phyloP scores from a whole-genome alignment of 2,797 vertebrate species.

The Neomorphus geoffroyi region DNA sequence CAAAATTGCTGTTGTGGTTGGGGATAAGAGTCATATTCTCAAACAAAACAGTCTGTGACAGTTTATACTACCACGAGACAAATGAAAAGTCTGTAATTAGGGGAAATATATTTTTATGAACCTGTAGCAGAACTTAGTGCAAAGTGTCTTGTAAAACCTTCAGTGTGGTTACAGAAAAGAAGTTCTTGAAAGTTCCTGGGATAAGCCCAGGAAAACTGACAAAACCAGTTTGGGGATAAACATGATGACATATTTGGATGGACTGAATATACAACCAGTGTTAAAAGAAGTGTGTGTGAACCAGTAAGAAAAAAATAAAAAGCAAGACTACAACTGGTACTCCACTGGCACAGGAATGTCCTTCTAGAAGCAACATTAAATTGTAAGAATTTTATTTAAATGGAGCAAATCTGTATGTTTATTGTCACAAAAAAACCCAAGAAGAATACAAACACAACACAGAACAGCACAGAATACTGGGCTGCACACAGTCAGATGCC shows the following conservation, averaged over 20 bases:
- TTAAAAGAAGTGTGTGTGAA: neutral
- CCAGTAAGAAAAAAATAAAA: neutral
- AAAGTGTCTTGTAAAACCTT: neutral
- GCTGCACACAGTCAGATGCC: neutral
- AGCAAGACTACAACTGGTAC: neutral
- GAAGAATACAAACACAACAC: neutral
- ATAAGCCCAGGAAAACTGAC: neutral
- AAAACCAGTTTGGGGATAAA: neutral
- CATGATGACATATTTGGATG: neutral
- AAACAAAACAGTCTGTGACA: neutral
- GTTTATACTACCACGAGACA: neutral
- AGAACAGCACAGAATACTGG: neutral
- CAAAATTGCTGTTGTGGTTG: neutral
- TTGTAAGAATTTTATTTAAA: neutral
- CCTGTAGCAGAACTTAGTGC: neutral
- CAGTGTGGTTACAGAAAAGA: neutral
- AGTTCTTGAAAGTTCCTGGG: neutral
- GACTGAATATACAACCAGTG: neutral
- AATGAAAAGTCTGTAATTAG: neutral
- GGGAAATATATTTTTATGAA: neutral
- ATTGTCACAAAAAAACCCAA: neutral
- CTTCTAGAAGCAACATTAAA: neutral
- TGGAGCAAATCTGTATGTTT: neutral
- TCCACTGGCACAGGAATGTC: neutral
- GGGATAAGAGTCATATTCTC: neutral